phyloP scores from a whole-genome alignment of 1,140 invertebrate species.

The Reticulitermes speratus region DNA sequence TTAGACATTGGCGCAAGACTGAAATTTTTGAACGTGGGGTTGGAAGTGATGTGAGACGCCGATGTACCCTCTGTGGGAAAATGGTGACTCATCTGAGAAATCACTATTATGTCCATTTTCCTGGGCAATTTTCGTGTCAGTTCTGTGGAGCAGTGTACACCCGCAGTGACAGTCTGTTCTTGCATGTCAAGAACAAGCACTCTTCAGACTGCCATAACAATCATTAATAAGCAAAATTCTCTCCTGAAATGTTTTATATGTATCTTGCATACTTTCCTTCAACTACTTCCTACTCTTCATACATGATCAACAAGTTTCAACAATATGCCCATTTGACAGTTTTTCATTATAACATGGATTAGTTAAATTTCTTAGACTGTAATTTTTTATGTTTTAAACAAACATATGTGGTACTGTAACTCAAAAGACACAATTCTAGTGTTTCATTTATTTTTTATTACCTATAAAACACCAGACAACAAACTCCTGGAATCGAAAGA shows the following conservation, averaged over 20 bases:
- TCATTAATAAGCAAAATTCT: conserved; percentile 8
- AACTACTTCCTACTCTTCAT: not conserved
- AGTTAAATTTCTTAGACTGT: too few relatives aligned
- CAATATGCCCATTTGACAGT: too few relatives aligned
- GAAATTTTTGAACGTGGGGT: conserved; percentile 30
- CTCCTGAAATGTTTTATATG: not conserved
- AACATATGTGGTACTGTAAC: too few relatives aligned
- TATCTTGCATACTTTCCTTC: not conserved
- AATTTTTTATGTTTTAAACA: too few relatives aligned
- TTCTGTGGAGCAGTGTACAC: conserved; percentile 82
- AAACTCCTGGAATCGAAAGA: too few relatives aligned
- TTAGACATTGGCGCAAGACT: conserved; percentile 26
- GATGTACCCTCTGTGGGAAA: conserved; percentile 78
- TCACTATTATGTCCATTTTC: conserved; percentile 79
- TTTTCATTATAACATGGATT: too few relatives aligned
- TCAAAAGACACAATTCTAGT: too few relatives aligned
- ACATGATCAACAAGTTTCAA: too few relatives aligned
- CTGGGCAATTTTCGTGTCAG: conserved; percentile 74
- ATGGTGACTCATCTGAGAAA: conserved; percentile 84
- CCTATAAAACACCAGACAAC: too few relatives aligned
- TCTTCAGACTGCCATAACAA: conserved; percentile 52
- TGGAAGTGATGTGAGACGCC: conserved; percentile 59
- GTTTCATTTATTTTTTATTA: too few relatives aligned
- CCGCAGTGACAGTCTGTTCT: conserved; percentile 77
- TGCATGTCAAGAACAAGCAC: conserved; percentile 74